These are phyloP conservation scores for Astropecten irregularis DNA, from an alignment of 53 echinoderm and acorn worm genomes.

Conservation along the genomic window DNA sequence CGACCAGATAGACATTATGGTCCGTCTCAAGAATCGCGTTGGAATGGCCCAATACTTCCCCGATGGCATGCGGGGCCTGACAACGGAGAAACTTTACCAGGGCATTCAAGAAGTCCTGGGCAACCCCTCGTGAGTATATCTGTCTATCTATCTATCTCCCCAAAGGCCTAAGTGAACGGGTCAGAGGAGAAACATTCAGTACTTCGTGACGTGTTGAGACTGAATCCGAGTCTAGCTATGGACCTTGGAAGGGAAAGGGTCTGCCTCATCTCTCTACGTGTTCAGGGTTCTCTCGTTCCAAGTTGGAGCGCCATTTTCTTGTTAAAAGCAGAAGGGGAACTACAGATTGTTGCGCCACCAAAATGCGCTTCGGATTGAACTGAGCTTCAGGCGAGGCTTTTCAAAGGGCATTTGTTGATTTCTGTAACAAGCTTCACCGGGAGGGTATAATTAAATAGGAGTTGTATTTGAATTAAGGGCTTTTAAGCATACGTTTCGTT, in stretches of 20 bases:
- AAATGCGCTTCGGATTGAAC: too few relatives aligned
- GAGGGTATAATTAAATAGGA: not conserved
- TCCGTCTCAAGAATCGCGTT: conserved; percentile 28
- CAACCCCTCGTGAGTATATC: conserved; percentile 17
- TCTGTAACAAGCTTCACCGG: too few relatives aligned
- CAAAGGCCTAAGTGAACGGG: not conserved
- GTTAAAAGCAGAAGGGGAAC: too few relatives aligned
- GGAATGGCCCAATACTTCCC: conserved; percentile 42
- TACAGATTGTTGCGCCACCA: too few relatives aligned
- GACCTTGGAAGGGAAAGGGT: too few relatives aligned
- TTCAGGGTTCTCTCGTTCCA: too few relatives aligned
- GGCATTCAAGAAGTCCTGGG: conserved; percentile 17
- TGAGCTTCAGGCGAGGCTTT: too few relatives aligned
- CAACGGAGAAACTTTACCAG: conserved; percentile 19
- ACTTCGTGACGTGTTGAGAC: not conserved
- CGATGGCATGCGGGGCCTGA: conserved; percentile 6
- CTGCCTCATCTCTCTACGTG: too few relatives aligned
- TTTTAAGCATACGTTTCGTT: not conserved
- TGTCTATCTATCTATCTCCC: too few relatives aligned
- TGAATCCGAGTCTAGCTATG: too few relatives aligned
- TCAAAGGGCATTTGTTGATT: too few relatives aligned
- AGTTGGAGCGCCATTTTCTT: too few relatives aligned
- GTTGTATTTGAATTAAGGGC: not conserved
- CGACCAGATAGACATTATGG: conserved; percentile 30
- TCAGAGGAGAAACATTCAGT: not conserved